Conservation (phyloP, 2,797 vertebrate species). For the Semotilus atromaculatus region DNA sequence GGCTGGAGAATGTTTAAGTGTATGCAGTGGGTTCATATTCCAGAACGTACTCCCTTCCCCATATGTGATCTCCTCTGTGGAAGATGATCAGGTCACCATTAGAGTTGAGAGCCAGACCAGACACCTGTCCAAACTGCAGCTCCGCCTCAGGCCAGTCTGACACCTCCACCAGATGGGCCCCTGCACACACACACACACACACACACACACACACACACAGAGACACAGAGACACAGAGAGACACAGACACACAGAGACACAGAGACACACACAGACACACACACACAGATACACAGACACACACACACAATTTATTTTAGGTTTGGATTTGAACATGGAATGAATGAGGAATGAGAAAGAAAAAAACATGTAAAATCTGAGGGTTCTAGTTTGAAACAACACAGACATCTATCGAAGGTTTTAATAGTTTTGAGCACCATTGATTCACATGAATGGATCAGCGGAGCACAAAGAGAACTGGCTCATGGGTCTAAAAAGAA, state of each 20-base stretch:
- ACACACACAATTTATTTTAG: background rate
- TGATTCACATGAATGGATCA: constrained; percentile 6
- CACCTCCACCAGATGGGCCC: constrained; percentile 85
- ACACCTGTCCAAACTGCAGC: constrained; percentile 91
- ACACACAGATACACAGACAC: background rate
- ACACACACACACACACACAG: background rate
- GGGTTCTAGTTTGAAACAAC: background rate
- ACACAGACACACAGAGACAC: background rate
- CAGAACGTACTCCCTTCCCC: constrained; percentile 87
- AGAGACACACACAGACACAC: constrained; percentile 21
- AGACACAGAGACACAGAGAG: constrained; percentile 29
- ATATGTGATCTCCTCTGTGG: constrained; percentile 91
- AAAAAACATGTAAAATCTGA: background rate
- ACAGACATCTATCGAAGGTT: background rate
- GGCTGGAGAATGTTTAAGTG: background rate
- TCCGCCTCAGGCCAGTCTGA: constrained; percentile 84
- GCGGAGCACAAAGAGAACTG: background rate
- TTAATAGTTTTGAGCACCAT: background rate
- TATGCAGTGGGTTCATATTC: background rate
- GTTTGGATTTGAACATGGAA: background rate
- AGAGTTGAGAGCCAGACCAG: constrained; percentile 90
- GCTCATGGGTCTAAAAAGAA: background rate
- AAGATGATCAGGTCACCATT: constrained; percentile 91
- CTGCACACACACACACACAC: constrained; percentile 19
- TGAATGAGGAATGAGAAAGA: background rate